Conservation (phyloP, 1,140 invertebrate genomes). For the Polyergus mexicanus region DNA sequence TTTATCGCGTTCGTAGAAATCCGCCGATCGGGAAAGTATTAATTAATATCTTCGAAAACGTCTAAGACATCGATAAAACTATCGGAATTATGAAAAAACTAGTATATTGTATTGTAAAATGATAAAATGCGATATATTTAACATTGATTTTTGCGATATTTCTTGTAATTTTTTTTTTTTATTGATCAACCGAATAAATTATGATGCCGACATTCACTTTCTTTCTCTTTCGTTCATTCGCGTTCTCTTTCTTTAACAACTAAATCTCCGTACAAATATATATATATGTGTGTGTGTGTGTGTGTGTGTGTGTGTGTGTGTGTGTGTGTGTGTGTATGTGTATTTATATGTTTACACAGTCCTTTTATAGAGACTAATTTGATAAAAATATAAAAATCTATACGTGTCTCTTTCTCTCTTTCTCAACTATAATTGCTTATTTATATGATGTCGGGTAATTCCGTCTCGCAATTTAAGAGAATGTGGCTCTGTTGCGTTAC, state of each 20-base stretch:
- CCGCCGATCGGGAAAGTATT: background rate
- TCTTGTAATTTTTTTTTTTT: background rate
- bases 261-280: conserved; percentile 65
- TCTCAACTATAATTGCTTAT: conserved; percentile 48
- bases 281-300: background rate
- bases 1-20: no score
- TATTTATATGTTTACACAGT: conserved; percentile 29
- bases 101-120: conserved; percentile 4
- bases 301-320: conserved; percentile 6
- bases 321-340: conserved; percentile 7
- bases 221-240: background rate
- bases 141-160: background rate
- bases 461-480: conserved; percentile 29
- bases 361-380: conserved; percentile 61
- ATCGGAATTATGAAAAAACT: background rate
- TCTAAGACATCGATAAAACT: background rate
- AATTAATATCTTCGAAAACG: background rate
- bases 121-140: conserved; percentile 3
- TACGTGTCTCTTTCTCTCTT: background rate
- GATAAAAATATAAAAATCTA: conserved; percentile 70
- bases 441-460: conserved; percentile 32
- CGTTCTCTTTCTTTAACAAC: conserved; percentile 43
- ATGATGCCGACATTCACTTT: conserved; percentile 20
- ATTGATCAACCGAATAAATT: conserved; percentile 23
- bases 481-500: background rate